These are phyloP conservation scores for Hydractinia echinata DNA, from an alignment of 30 jellyfish, hydroid and myxozoan species.

Conservation along the genomic window DNA sequence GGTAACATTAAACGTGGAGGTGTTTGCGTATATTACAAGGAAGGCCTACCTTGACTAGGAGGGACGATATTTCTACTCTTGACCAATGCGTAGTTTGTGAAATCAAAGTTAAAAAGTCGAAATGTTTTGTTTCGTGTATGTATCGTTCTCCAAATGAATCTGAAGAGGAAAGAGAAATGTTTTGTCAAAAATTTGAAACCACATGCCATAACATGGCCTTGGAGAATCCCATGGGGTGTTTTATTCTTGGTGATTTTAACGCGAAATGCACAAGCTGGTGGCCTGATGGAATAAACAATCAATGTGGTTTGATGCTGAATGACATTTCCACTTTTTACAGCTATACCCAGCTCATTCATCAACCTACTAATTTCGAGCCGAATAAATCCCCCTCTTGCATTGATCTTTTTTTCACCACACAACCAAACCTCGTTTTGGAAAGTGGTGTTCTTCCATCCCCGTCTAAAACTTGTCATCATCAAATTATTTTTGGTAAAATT, in stretches of 20 bases:
- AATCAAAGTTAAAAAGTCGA: neutral
- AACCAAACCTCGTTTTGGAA: neutral
- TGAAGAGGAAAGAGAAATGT: conserved; percentile 5
- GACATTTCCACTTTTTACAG: conserved; percentile 1
- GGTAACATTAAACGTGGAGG: neutral
- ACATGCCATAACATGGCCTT: neutral
- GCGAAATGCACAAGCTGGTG: conserved; percentile 4
- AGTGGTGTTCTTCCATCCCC: conserved; percentile 5
- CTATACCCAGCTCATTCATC: neutral
- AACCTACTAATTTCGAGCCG: neutral
- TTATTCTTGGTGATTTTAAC: conserved; percentile 1
- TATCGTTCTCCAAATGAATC: neutral
- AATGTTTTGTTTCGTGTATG: neutral
- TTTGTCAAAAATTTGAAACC: neutral
- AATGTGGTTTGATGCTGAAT: neutral
- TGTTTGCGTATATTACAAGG: neutral
- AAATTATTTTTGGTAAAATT: neutral
- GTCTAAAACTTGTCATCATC: neutral
- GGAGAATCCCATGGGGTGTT: neutral
- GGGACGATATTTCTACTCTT: neutral
- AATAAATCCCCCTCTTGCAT: conserved; percentile 1
- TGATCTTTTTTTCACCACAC: neutral
- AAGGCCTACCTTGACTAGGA: neutral
- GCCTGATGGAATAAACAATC: neutral
- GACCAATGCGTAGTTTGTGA: conserved; percentile 2